phyloP scores from a whole-genome alignment of 2,888 invertebrate genomes.

The Elegia similella region DNA sequence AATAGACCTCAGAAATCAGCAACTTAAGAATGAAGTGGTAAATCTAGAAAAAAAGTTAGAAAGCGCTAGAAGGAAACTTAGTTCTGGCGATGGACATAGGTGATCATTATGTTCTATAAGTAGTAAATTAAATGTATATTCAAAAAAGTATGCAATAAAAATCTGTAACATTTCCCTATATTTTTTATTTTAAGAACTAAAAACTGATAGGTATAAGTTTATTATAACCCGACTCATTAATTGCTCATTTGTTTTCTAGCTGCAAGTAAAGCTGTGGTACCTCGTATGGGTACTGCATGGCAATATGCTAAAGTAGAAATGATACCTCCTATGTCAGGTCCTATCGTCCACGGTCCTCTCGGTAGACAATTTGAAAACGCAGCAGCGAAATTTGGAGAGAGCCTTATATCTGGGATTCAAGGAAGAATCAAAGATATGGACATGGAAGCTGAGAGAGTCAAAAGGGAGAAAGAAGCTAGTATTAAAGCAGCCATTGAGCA shows the following conservation, averaged over 20 bases:
- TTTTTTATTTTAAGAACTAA: background rate
- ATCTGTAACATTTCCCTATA: background rate
- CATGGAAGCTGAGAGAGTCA: slow-evolving; percentile 36
- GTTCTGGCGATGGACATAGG: background rate
- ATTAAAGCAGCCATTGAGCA: slow-evolving; percentile 45
- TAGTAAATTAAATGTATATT: no score
- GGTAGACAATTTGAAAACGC: slow-evolving; percentile 49
- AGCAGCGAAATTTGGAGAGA: slow-evolving; percentile 34
- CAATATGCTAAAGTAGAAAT: slow-evolving; percentile 65
- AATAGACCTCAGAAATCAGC: slow-evolving; percentile 47
- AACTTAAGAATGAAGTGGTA: slow-evolving; percentile 53
- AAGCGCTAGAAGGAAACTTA: slow-evolving; percentile 18
- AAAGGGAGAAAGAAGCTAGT: slow-evolving; percentile 41
- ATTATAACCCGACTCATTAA: background rate
- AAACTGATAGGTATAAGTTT: no score
- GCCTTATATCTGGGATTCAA: slow-evolving; percentile 38
- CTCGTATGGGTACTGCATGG: slow-evolving; percentile 48
- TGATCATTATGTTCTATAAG: background rate
- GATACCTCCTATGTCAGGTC: slow-evolving; percentile 55
- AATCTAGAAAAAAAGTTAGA: slow-evolving; percentile 43
- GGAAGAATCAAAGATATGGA: slow-evolving; percentile 46
- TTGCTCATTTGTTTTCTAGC: slow-evolving; percentile 41
- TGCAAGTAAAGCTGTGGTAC: slow-evolving; percentile 39
- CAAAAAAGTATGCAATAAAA: no score
- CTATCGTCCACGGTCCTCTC: slow-evolving; percentile 45